These are phyloP conservation scores for Prunella strophiata DNA, from an alignment of 2,797 vertebrate species.

Conservation along the genomic window DNA sequence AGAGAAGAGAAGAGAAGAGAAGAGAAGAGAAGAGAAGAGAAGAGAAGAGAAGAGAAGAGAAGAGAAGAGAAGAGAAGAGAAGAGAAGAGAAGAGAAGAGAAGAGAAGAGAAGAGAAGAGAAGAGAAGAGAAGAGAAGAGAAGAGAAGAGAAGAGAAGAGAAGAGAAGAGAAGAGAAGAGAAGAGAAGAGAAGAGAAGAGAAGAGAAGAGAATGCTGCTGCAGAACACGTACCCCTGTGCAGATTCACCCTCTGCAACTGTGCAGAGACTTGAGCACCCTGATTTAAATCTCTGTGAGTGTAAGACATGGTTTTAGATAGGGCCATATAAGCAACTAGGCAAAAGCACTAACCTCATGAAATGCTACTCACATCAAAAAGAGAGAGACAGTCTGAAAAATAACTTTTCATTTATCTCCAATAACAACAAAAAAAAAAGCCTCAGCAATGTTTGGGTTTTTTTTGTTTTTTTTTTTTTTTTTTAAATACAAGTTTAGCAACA, in stretches of 20 bases:
- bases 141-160: too few relatives aligned
- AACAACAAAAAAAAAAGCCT: not conserved
- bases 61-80: too few relatives aligned
- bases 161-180: not conserved
- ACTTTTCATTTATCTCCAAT: not conserved
- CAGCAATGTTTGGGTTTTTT: not conserved
- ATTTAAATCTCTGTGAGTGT: not conserved
- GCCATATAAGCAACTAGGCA: not conserved
- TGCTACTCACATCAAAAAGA: not conserved
- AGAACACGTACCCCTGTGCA: accelerated
- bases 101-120: too few relatives aligned
- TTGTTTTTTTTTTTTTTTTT: not conserved
- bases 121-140: not conserved
- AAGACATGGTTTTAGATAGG: not conserved
- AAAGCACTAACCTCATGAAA: not conserved
- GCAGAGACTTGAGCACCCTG: not conserved
- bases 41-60: too few relatives aligned
- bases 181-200: too few relatives aligned
- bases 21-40: too few relatives aligned
- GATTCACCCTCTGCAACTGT: not conserved
- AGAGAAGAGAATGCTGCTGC: not conserved
- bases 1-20: too few relatives aligned
- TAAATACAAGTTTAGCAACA: not conserved
- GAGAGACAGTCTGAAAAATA: not conserved
- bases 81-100: too few relatives aligned